Evolutionary conservation across 1,140 invertebrate species (phyloP), one percentile per base, ranked within the genome.

Genomic region (Vollenhovia emeryi): DNA sequence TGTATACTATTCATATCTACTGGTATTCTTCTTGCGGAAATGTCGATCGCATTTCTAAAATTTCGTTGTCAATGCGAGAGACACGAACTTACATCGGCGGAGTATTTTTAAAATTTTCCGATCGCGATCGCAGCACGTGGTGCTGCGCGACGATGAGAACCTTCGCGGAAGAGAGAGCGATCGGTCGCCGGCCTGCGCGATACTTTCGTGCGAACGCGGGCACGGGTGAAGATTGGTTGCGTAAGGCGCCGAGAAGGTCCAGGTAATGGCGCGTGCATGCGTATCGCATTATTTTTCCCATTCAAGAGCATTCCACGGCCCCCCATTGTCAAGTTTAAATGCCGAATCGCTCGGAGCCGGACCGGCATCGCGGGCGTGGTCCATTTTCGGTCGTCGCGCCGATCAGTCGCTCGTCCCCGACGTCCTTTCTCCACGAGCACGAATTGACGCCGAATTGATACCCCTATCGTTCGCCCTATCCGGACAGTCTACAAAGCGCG

Each of bases 321-420:
- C 21, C n/a, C 92, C 93, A 94, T 93, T 93, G 92, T 94, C 93
- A 93, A 94, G 93, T 93, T 93, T 93, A 93, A 93, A 71, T 84
- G 87, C 90, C 90, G 85, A 92, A 93, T 92, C 91, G 43, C 40
- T 62, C 60, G 85, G 36, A 73, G 50, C 73, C 66, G 33, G 57
- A 82, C 78, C 55, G 11, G 18, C 59, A 60, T 74, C 59, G 33
- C 45, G 27, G 27, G 21, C 27, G 21, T 15, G 50, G 7, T 75
- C 11, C 11, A 36, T 24, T 66, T 79, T 21, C 66, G 36, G n/a
- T 18, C 48, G 13, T 71, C 30, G 36, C 6, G 11, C 30, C 9
- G 9, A 55, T 60, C 55, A 64, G 33, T 45, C 15, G 3, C 15
- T 30, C 33, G 9, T 48, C 18, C 9, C 9, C 24, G 36, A 8